Evolutionary conservation across 2,113 vertebrate species (phyloP), one percentile per base, ranked within the genome.

Genomic region (Oncorhynchus nerka): DNA sequence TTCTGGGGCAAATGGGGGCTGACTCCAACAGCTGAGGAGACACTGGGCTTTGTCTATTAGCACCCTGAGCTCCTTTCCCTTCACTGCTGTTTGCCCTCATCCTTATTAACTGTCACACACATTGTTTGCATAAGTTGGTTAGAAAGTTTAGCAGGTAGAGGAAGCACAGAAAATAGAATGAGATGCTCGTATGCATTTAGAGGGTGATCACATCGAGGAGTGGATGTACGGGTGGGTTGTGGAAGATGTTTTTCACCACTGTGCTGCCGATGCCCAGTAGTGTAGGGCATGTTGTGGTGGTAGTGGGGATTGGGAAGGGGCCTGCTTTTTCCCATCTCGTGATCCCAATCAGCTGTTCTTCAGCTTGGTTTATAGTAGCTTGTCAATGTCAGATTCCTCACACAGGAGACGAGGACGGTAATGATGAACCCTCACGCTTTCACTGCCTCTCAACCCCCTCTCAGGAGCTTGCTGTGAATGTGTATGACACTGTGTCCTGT

Each of bases 331-430:
- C 69, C 71, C 79, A 66, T 84, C 79, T 78, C 67, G 22, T 85
- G 82, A 88, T 89, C 87, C 80, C 70, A 80, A 79, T 90, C 86
- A 89, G 89, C 89, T 91, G 83, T 79, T 82, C 75, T 76, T 79
- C 81, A 89, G 81, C 84, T 80, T 84, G 83, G 77, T 81, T 89
- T 85, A 76, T 71, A 79, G 68, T 34, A 74, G 79, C 75, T 80
- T 45, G 76, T 79, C 75, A 73, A 80, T 82, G 76, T 85, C 77
- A 78, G 79, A 75, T 79, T 78, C 71, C 65, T 67, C 11, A 32
- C 61, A 74, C 26, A 51, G 7, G 69, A 74, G 48, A 67, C 28
- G 12, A 28, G 24, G 13, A 67, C 4, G 28, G 65, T 28, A 28
- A 67, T 67, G 28, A 67, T 32, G 28, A 67, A 28, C 15, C 30